phyloP scores from a whole-genome alignment of 2,797 vertebrate genomes.

The Notoglanidium macrostoma region DNA sequence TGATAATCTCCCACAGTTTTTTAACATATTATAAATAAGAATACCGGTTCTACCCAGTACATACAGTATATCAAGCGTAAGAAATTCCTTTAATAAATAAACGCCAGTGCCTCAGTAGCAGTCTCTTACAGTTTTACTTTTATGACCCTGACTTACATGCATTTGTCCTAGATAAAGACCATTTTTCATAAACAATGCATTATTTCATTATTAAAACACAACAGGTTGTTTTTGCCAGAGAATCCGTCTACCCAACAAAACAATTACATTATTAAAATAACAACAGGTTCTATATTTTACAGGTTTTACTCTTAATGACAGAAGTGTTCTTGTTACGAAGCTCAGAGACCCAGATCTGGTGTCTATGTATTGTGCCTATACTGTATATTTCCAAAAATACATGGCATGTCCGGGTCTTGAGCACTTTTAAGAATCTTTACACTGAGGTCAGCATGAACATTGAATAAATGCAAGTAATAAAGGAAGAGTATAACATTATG shows the following conservation, averaged over 20 bases:
- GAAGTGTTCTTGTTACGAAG: neutral
- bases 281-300: neutral
- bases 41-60: neutral
- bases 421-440: neutral
- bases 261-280: neutral
- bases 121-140: neutral
- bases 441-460: neutral
- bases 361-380: neutral
- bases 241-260: neutral
- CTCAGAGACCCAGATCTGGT: neutral
- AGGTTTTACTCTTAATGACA: neutral
- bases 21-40: neutral
- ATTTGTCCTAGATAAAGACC: neutral
- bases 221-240: neutral
- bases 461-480: neutral
- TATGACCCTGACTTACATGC: neutral
- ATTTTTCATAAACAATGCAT: neutral
- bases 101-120: neutral
- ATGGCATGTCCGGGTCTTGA: neutral
- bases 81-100: neutral
- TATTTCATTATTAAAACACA: neutral
- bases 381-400: neutral
- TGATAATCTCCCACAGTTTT: neutral
- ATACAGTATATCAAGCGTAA: neutral
- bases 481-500: neutral